Evolutionary conservation across 2,113 vertebrate genomes (phyloP).

Genomic region (Laterallus jamaicensis): DNA sequence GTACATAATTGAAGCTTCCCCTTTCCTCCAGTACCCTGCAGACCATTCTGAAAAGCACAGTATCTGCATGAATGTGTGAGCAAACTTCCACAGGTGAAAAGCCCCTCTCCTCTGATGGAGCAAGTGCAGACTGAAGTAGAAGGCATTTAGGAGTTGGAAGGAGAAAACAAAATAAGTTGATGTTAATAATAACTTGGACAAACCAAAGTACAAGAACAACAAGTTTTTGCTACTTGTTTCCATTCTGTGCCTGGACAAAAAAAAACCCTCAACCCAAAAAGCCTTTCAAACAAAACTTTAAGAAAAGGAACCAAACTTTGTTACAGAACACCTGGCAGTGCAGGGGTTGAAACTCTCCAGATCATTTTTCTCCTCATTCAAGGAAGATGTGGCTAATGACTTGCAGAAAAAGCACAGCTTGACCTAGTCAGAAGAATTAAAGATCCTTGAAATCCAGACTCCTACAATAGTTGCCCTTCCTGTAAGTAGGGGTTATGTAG

Average conservation of each 20-base stretch:
- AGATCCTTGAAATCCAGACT: no score
- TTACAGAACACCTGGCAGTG: neutral
- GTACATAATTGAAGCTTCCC: no score
- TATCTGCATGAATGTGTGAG: neutral
- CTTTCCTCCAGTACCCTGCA: neutral
- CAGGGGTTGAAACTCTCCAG: fast-evolving
- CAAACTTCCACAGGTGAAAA: neutral
- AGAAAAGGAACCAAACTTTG: neutral
- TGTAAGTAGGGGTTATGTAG: fast-evolving
- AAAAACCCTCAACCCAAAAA: neutral
- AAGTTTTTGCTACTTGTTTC: neutral
- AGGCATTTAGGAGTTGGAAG: neutral
- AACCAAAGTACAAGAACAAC: neutral
- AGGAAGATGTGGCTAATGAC: neutral
- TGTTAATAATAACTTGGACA: neutral
- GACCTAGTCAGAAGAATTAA: neutral
- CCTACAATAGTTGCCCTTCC: neutral
- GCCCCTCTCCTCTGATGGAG: neutral
- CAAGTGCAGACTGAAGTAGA: neutral
- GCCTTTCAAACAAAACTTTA: neutral
- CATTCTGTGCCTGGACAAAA: neutral
- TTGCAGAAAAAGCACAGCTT: neutral
- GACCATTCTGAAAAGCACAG: neutral
- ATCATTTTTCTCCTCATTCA: neutral
- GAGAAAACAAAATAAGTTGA: no score